These are phyloP conservation scores for Steatornis caripensis DNA, from an alignment of 2,113 vertebrate species.

Conservation along the genomic window DNA sequence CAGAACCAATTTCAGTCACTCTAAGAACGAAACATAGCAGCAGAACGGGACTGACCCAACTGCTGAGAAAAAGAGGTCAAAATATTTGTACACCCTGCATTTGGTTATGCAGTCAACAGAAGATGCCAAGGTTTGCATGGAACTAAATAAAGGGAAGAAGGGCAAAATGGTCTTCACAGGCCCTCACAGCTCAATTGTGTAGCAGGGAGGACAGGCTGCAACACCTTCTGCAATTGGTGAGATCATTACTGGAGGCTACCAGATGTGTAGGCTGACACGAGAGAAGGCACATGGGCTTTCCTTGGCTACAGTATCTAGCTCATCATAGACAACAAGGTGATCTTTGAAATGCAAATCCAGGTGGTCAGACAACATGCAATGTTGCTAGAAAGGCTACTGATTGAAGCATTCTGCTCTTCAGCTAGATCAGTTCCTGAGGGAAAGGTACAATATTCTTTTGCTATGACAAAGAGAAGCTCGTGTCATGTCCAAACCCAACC, in stretches of 20 bases:
- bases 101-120: background rate
- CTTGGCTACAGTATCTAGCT: background rate
- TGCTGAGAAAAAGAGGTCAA: background rate
- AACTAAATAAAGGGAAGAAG: background rate
- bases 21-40: constrained; percentile 11
- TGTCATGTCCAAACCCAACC: background rate
- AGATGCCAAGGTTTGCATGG: background rate
- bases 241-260: background rate
- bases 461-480: background rate
- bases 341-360: background rate
- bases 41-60: background rate
- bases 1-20: background rate
- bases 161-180: background rate
- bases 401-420: background rate
- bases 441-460: background rate
- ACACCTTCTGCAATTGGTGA: background rate
- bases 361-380: background rate
- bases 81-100: background rate
- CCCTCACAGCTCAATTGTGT: background rate
- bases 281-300: background rate
- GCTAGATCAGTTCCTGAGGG: background rate
- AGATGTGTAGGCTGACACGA: background rate
- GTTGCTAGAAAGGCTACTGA: background rate
- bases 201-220: background rate
- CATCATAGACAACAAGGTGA: background rate